Evolutionary conservation across 1,140 invertebrate species (phyloP), one percentile per base, ranked within the genome.

Genomic region (Sitobion miscanthi): DNA sequence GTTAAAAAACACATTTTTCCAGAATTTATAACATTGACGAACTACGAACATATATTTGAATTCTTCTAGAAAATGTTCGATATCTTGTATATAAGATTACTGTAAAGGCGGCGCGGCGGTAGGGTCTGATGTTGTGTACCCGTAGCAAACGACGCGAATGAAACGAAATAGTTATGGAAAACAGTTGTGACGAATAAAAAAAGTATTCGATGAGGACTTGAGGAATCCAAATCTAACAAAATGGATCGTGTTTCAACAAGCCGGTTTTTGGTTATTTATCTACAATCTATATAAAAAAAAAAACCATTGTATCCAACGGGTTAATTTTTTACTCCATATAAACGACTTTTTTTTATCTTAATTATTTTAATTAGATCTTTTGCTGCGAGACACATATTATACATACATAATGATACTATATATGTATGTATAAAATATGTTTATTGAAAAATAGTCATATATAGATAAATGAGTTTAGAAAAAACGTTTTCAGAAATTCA

Each of bases 1-100:
- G 45, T 83, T 49, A 82, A 92, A 92, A 92, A 83, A 92, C 91
- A 92, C 91, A 92, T 92, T 47, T 52, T 38, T 38, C 62, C 62
- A n/a, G 30, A n/a, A n/a, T 69, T 77, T 77, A 77, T 77, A 77
- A 77, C 14, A n/a, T n/a, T n/a, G 62, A 35, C 30, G 30, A 62
- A 21, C 21, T 1, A 38, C 38, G 38, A 38, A 38, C 38, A 20
- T 21, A 23, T 77, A 20, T 77, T 77, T n/a, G n/a, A 14, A 77
- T 77, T n/a, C 30, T 69, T 69, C 62, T 86, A 47, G 42, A 86
- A 25, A 86, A 47, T 86, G 21, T 86, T 17, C 1, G 45, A 14
- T 85, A 9, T 25, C 21, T 85, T 85, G 38, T 85, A 30, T n/a
- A 35, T n/a, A 4, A 49, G 38, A 85, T 45, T 25, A 45, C 35